Evolutionary conservation across 1,140 invertebrate species (phyloP).

Genomic region (Orchestia grillus): DNA sequence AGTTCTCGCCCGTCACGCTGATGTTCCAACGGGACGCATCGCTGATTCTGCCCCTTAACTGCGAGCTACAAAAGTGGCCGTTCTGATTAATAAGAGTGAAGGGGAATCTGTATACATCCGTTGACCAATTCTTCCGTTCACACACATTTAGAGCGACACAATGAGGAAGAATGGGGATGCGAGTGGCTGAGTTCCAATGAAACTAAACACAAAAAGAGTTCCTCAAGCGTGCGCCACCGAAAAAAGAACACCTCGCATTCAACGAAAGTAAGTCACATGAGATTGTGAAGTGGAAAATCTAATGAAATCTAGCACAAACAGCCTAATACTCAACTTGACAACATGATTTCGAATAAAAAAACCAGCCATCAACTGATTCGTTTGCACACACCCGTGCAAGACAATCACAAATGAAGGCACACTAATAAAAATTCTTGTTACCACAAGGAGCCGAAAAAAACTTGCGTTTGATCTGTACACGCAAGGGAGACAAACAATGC

Average conservation of each 20-base stretch:
- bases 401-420: not conserved
- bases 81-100: not conserved
- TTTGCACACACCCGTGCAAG: not conserved
- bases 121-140: not conserved
- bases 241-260: not conserved
- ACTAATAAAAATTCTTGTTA: not conserved
- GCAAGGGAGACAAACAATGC: slow-evolving; percentile 22
- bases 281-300: not conserved
- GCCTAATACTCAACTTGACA: not conserved
- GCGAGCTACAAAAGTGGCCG: not conserved
- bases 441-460: slow-evolving; percentile 6
- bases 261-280: not conserved
- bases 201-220: not conserved
- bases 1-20: not conserved
- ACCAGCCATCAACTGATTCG: not conserved
- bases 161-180: not conserved
- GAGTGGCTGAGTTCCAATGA: not conserved
- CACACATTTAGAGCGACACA: not conserved
- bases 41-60: not conserved
- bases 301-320: not conserved
- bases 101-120: not conserved
- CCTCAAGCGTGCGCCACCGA: too few relatives aligned
- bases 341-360: not conserved
- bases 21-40: not conserved
- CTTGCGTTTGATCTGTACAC: not conserved